Conservation (phyloP, 2,888 invertebrate genomes). For the Tetrapedia diversipes region DNA sequence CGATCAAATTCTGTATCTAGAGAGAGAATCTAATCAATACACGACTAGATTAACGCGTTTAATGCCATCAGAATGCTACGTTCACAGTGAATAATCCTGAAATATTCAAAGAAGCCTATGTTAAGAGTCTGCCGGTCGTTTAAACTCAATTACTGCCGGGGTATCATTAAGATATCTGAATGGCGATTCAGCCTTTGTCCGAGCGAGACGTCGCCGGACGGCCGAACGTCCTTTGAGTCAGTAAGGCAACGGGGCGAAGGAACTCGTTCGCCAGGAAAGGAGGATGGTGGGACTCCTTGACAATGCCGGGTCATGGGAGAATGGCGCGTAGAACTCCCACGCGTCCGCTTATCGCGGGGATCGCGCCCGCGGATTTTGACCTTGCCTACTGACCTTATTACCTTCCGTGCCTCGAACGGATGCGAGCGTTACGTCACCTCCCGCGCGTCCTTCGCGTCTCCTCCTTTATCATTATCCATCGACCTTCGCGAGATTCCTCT, state of each 20-base stretch:
- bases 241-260: constrained; percentile 53
- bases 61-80: too few relatives aligned
- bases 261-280: constrained; percentile 53
- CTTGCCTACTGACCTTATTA: constrained; percentile 77
- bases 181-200: constrained; percentile 9
- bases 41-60: too few relatives aligned
- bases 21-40: too few relatives aligned
- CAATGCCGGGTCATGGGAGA: constrained; percentile 78
- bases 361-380: constrained; percentile 67
- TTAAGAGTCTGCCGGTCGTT: neutral
- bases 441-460: constrained; percentile 24
- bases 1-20: too few relatives aligned
- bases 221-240: constrained; percentile 42
- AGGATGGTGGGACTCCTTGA: constrained; percentile 71
- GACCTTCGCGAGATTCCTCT: constrained; percentile 44
- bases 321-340: constrained; percentile 73
- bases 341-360: constrained; percentile 70
- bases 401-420: constrained; percentile 50
- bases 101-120: neutral
- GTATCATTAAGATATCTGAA: constrained; percentile 3
- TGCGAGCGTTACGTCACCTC: constrained; percentile 55
- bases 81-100: too few relatives aligned
- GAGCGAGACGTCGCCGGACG: constrained; percentile 25
- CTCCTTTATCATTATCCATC: constrained; percentile 35
- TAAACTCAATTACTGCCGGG: neutral